Evolutionary conservation across 1,140 invertebrate genomes (phyloP).

Genomic region (Anadara kagoshimensis): DNA sequence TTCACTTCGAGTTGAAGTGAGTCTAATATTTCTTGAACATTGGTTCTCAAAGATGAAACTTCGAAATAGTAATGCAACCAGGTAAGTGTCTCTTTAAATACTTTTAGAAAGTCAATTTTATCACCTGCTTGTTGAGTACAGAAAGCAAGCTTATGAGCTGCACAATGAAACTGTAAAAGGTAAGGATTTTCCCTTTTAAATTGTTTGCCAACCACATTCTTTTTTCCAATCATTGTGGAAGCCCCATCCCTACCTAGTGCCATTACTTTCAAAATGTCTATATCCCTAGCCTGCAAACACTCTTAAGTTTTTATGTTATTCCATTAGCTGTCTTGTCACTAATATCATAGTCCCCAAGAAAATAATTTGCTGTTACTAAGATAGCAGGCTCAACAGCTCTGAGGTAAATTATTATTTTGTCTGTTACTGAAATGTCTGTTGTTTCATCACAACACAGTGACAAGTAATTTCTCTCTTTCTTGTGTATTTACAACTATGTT

Average conservation of each 20-base stretch:
- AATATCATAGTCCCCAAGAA: too few relatives aligned
- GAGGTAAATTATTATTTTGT: too few relatives aligned
- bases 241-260: constrained; percentile 10
- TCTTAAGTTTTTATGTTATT: constrained; percentile 10
- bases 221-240: constrained; percentile 4
- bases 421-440: too few relatives aligned
- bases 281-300: neutral
- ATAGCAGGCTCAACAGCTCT: too few relatives aligned
- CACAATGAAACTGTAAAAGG: constrained; percentile 5
- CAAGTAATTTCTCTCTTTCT: too few relatives aligned
- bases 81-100: neutral
- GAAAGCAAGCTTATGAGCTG: constrained; percentile 4
- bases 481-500: too few relatives aligned
- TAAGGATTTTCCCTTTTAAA: constrained; percentile 6
- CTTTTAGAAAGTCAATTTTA: neutral
- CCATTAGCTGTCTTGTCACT: too few relatives aligned
- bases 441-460: too few relatives aligned
- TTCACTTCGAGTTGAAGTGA: neutral
- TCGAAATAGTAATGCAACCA: constrained; percentile 5
- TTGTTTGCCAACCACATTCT: neutral
- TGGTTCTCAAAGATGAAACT: neutral
- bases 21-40: constrained; percentile 6
- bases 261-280: neutral
- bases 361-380: too few relatives aligned
- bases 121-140: constrained; percentile 5